Evolutionary conservation across 2,888 invertebrate species (phyloP), one percentile per base, ranked within the genome.

Genomic region (Quadriops clusia): DNA sequence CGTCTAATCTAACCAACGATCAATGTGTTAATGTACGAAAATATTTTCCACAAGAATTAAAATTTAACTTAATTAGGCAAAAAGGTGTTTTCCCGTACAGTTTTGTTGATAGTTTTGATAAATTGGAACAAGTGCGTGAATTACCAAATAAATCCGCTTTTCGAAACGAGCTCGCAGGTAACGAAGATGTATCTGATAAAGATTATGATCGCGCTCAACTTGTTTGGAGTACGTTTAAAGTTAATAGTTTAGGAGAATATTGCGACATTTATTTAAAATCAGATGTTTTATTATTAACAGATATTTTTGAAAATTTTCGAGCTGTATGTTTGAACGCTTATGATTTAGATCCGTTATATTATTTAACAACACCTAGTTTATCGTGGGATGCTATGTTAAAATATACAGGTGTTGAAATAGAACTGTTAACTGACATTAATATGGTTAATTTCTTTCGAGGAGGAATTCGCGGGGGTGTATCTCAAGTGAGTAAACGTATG

Each of bases 61-160:
- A 44, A 12, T 34, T 44, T 13, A 10, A 38, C 14, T 28, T 45
- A 5, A n/a, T 46, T 5, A 34, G 23, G 6, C 13, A 39, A 13
- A 53, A 51, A 34, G 49, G 49, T 2, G 39, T 52, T 8, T 53
- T 55, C 34, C 50, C 50, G 41, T 35, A n/a, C n/a, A n/a, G n/a
- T n/a, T n/a, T n/a, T n/a, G 28, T 47, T 2, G 30, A 37, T 6
- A 9, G 7, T 4, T 28, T 2, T 20, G 26, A 24, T 1, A 43
- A 37, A 25, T 12, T 44, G 2, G 21, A 37, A 4, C 36, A 37
- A 2, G n/a, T n/a, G n/a, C n/a, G n/a, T n/a, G 9, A 10, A 5
- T 6, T 13, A n/a, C 14, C 44, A 28, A 42, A 39, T n/a, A 10
- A 28, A 6, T 32, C 22, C 22, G 35, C 36, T 12, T 12, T 17